Evolutionary conservation across 1,140 invertebrate genomes (phyloP).

Genomic region (Teleogryllus occipitalis): DNA sequence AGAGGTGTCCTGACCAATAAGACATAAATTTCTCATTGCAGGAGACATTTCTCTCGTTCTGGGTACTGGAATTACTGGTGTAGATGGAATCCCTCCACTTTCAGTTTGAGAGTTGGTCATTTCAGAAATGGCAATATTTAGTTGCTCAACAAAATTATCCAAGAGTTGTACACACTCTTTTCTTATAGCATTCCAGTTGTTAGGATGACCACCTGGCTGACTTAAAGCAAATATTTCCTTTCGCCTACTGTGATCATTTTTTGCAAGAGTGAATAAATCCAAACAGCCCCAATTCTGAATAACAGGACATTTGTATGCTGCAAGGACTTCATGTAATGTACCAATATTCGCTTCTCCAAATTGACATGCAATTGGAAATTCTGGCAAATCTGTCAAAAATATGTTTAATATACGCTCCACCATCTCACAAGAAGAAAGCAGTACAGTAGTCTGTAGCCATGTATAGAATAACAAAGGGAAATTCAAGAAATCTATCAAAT

Average conservation of each 20-base stretch:
- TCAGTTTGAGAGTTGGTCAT: background rate
- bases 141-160: conserved; percentile 48
- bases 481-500: conserved; percentile 41
- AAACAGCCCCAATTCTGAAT: conserved; percentile 60
- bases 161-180: conserved; percentile 49
- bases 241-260: conserved; percentile 47
- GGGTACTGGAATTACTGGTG: background rate
- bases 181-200: conserved; percentile 65
- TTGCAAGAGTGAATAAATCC: conserved; percentile 53
- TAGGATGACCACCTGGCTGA: conserved; percentile 66
- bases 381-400: conserved; percentile 55
- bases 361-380: conserved; percentile 45
- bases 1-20: background rate
- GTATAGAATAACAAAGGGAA: conserved; percentile 49
- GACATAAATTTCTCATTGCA: background rate
- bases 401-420: conserved; percentile 61
- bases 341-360: conserved; percentile 26
- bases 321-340: conserved; percentile 47
- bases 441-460: conserved; percentile 58
- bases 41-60: conserved; percentile 3
- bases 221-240: conserved; percentile 57
- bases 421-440: conserved; percentile 54
- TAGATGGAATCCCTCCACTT: background rate
- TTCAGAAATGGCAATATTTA: conserved; percentile 9
- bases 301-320: conserved; percentile 46